Evolutionary conservation across 2,888 invertebrate genomes (phyloP).

Genomic region (Frankliniella fusca): DNA sequence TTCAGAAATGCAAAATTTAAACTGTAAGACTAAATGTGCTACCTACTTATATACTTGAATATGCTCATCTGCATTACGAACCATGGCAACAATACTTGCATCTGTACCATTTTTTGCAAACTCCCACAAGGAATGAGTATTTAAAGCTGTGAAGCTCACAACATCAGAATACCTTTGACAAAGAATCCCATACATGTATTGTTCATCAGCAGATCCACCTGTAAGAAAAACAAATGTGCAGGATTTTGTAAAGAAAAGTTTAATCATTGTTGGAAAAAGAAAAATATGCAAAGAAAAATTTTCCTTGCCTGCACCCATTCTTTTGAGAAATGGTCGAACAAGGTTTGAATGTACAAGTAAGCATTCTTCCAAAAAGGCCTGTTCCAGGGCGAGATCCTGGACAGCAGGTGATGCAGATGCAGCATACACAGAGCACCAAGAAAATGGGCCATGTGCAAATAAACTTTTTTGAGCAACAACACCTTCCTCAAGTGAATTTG

Average conservation of each 20-base stretch:
- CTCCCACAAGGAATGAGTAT: slow-evolving; percentile 64
- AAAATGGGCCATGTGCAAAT: background rate
- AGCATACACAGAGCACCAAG: slow-evolving; percentile 3
- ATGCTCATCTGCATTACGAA: slow-evolving; percentile 67
- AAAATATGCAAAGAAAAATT: background rate
- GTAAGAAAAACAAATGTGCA: no score
- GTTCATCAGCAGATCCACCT: slow-evolving; percentile 55
- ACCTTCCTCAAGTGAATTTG: background rate
- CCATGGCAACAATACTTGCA: slow-evolving; percentile 63
- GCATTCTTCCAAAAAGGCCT: slow-evolving; percentile 67
- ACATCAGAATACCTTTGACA: slow-evolving; percentile 66
- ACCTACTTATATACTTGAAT: slow-evolving; percentile 59
- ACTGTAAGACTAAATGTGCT: background rate
- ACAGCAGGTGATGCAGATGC: slow-evolving; percentile 33
- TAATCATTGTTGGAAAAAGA: background rate
- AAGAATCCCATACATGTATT: slow-evolving; percentile 59
- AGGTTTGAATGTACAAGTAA: slow-evolving; percentile 59
- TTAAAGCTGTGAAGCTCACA: slow-evolving; percentile 62
- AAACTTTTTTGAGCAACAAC: background rate
- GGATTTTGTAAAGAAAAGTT: no score
- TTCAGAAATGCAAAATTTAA: background rate
- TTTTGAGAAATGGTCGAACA: slow-evolving; percentile 60
- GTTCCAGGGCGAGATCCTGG: slow-evolving; percentile 56
- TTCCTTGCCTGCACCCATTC: slow-evolving; percentile 39
- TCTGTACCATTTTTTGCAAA: slow-evolving; percentile 63